Evolutionary conservation across 2,888 invertebrate species (phyloP).

Genomic region (Salticus scenicus): DNA sequence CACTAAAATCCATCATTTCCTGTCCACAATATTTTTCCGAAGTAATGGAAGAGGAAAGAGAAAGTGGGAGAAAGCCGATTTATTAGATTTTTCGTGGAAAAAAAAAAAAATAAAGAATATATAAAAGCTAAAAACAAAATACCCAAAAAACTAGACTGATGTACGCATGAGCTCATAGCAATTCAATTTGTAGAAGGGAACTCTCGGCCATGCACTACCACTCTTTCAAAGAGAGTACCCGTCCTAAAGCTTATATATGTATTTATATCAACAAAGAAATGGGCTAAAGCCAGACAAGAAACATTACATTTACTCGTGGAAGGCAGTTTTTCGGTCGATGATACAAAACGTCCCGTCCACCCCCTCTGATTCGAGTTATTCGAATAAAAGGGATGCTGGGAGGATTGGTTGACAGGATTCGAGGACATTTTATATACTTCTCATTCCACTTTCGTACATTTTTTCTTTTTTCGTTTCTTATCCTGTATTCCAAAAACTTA

Average conservation of each 20-base stretch:
- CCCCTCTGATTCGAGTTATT: constrained; percentile 36
- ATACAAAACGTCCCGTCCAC: background rate
- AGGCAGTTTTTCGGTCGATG: constrained; percentile 30
- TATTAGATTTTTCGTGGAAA: constrained; percentile 45
- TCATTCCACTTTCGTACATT: constrained; percentile 7
- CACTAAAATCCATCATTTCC: background rate
- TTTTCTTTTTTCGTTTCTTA: constrained; percentile 13
- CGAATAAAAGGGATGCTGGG: constrained; percentile 53
- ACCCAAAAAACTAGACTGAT: constrained; percentile 48
- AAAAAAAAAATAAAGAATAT: constrained; percentile 29
- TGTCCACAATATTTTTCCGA: background rate
- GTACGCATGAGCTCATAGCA: constrained; percentile 45
- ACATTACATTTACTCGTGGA: constrained; percentile 47
- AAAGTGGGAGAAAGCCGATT: constrained; percentile 8
- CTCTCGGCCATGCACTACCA: background rate
- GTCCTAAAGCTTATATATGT: constrained; percentile 43
- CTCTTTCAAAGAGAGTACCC: constrained; percentile 21
- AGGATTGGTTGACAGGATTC: constrained; percentile 64
- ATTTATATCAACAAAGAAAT: constrained; percentile 60
- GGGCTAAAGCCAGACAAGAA: constrained; percentile 55
- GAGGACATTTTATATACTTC: constrained; percentile 36
- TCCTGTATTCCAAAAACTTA: constrained; percentile 52
- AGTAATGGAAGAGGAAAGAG: background rate
- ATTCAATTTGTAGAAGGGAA: constrained; percentile 52
- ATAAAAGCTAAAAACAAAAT: constrained; percentile 33